Conservation (phyloP, 2,113 vertebrate species). For the Rhagologus leucostigma region DNA sequence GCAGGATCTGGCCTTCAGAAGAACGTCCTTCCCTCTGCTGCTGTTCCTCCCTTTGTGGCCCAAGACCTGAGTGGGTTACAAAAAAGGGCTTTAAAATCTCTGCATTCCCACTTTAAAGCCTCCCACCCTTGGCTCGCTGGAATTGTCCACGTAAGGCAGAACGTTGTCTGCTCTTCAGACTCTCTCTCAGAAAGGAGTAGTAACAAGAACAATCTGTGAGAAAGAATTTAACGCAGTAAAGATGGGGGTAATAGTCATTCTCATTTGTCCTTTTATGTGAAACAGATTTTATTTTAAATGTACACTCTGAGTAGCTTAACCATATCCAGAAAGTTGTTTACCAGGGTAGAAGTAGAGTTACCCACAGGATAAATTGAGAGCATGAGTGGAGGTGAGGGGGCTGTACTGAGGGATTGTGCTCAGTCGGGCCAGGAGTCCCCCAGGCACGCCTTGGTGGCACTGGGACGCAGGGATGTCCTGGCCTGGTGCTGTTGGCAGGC, state of each 20-base stretch:
- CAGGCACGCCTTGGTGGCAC: background rate
- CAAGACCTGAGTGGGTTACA: background rate
- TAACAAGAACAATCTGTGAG: conserved; percentile 77
- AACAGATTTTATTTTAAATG: conserved; percentile 77
- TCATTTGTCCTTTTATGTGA: conserved; percentile 79
- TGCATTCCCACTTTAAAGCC: conserved; percentile 18
- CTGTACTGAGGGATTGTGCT: background rate
- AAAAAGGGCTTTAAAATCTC: background rate
- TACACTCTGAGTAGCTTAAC: conserved; percentile 62
- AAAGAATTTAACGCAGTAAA: conserved; percentile 74
- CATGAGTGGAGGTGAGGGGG: conserved; percentile 22
- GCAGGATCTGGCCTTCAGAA: background rate
- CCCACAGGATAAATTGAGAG: background rate
- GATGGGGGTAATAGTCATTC: conserved; percentile 69
- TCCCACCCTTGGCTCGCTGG: background rate
- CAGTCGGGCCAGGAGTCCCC: background rate
- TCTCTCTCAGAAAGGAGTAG: conserved; percentile 46
- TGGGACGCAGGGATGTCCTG: background rate
- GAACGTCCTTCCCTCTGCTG: background rate
- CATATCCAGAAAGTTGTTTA: conserved; percentile 63
- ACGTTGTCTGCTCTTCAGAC: conserved; percentile 43
- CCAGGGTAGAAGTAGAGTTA: background rate
- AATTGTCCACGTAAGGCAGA: conserved; percentile 30
- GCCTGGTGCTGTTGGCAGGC: background rate
- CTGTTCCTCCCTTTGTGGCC: background rate